A percentile compares a stretch with the other conserved stretches of the same genome.
Conservation (phyloP, 2,113 vertebrate genomes). For the Rhinichthys klamathensis region DNA sequence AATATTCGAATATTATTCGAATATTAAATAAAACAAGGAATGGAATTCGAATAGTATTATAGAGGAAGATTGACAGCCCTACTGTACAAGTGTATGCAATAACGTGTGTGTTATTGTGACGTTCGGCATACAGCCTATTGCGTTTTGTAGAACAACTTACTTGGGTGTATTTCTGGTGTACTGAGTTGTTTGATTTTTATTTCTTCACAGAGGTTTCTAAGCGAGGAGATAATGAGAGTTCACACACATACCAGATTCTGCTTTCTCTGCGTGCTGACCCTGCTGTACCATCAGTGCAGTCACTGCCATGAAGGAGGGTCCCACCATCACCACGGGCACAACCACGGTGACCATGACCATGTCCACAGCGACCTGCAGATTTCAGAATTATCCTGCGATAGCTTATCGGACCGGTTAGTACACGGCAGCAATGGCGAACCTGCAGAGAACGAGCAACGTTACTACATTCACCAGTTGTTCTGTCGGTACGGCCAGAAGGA, state of each 20-base stretch:
- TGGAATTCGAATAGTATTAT: too few relatives aligned
- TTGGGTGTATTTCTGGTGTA: neutral
- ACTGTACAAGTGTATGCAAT: neutral
- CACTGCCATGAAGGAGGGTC: slow-evolving; percentile 84
- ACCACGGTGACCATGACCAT: slow-evolving; percentile 65
- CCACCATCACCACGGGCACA: slow-evolving; percentile 67
- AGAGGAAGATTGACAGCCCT: too few relatives aligned
- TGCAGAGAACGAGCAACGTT: slow-evolving; percentile 88
- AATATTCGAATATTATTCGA: too few relatives aligned
- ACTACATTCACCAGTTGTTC: slow-evolving; percentile 94
- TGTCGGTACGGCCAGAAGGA: slow-evolving; percentile 87
- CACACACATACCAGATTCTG: slow-evolving; percentile 94
- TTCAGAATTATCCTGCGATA: slow-evolving; percentile 78
- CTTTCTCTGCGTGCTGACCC: slow-evolving; percentile 95
- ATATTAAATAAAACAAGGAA: too few relatives aligned
- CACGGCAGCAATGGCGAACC: slow-evolving; percentile 65
- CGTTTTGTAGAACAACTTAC: neutral
- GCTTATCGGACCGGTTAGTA: slow-evolving; percentile 59
- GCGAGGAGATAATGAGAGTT: slow-evolving; percentile 86
- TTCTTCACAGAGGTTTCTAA: slow-evolving; percentile 65
- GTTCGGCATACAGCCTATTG: neutral
- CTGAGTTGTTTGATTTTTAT: neutral
- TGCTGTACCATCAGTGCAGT: slow-evolving; percentile 90
- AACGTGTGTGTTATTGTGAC: neutral
- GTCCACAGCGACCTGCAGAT: slow-evolving; percentile 84